phyloP scores from a whole-genome alignment of 2,113 vertebrate species.

The Dissostichus mawsoni region DNA sequence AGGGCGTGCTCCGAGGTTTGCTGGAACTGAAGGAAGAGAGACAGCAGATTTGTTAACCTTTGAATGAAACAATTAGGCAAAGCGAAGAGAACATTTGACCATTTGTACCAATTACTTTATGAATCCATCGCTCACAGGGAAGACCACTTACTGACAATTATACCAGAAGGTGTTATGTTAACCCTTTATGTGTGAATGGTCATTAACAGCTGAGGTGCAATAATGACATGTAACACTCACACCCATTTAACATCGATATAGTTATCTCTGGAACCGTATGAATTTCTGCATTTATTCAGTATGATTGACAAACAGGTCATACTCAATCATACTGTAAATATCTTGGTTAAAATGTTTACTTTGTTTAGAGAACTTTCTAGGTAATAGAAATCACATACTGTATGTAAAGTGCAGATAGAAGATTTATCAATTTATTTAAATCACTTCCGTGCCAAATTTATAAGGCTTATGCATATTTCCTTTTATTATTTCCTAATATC shows the following conservation, averaged over 20 bases:
- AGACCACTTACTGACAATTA: not conserved
- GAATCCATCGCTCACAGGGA: not conserved
- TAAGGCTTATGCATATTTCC: constrained; percentile 13
- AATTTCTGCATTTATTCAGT: not conserved
- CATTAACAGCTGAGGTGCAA: not conserved
- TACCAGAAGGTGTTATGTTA: not conserved
- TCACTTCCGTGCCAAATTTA: not conserved
- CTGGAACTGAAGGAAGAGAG: constrained; percentile 88
- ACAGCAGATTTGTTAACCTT: not conserved
- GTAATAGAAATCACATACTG: too few species aligned
- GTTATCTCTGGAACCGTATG: not conserved
- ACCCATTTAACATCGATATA: not conserved
- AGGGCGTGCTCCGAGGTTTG: constrained; percentile 97
- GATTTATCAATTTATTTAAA: not conserved
- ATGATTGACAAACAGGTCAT: not conserved
- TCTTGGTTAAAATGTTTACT: too few species aligned
- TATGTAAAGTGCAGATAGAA: too few species aligned
- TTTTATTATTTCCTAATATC: constrained; percentile 5
- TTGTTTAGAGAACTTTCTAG: too few species aligned
- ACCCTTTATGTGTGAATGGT: not conserved
- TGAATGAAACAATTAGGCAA: not conserved
- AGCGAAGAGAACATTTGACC: not conserved
- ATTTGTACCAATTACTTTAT: not conserved
- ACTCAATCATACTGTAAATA: not conserved
- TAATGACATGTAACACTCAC: not conserved